A percentile compares a stretch with the other conserved stretches of the same genome.
Conservation (phyloP, 2,888 invertebrate genomes). For the Dorcus parallelipipedus region DNA sequence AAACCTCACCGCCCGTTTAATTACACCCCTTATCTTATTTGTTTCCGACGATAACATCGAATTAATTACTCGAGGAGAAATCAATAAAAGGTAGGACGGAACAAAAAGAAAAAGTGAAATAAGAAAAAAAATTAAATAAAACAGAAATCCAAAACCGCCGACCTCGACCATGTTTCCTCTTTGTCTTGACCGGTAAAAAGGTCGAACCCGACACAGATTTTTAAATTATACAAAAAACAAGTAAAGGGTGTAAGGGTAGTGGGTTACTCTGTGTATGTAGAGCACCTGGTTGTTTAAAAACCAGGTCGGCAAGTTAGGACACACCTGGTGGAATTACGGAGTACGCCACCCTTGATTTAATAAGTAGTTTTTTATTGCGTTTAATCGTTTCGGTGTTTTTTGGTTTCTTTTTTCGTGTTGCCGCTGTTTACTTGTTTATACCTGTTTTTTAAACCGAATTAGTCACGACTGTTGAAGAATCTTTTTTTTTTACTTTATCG, state of each 20-base stretch:
- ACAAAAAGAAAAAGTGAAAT: constrained; percentile 4
- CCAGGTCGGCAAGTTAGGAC: constrained; percentile 44
- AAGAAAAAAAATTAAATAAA: neutral
- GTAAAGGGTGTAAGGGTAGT: constrained; percentile 35
- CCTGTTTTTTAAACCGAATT: constrained; percentile 22
- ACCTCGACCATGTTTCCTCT: constrained; percentile 21
- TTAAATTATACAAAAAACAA: constrained; percentile 34
- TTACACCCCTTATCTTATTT: no score
- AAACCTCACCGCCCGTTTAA: no score
- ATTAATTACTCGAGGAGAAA: constrained; percentile 4
- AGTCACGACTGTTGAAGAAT: constrained; percentile 7
- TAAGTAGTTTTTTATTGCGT: constrained; percentile 27
- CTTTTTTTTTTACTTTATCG: no score
- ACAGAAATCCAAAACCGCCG: neutral
- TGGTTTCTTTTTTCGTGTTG: neutral
- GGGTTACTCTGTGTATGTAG: constrained; percentile 41
- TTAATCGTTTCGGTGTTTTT: constrained; percentile 22
- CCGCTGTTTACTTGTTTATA: constrained; percentile 23
- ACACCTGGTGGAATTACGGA: constrained; percentile 38
- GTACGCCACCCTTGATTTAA: constrained; percentile 24
- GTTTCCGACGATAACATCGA: constrained; percentile 6
- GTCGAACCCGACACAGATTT: constrained; percentile 34
- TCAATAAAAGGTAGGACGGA: neutral
- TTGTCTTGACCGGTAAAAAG: constrained; percentile 35
- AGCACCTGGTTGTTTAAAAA: constrained; percentile 45